Base-by-base conservation (phyloP, 2,888 invertebrate species). In the Imbricaverruca yamaguchii region DNA sequence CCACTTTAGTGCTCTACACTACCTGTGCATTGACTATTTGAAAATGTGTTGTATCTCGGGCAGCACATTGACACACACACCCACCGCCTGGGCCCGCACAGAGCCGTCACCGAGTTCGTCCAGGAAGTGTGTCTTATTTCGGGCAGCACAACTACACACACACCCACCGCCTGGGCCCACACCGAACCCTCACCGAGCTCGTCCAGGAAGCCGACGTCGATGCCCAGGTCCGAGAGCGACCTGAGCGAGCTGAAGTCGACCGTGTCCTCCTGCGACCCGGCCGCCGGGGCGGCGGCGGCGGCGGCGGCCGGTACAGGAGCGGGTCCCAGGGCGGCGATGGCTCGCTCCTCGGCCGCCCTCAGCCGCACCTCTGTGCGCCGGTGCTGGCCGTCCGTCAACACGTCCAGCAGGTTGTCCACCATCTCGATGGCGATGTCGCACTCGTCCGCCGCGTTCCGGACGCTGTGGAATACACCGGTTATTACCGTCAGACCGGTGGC, bases 361-460 rank as follows among this genome's bases (percentile, higher is more conserved):
- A 39, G 56, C 13, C n/a, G n/a, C 23, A n/a, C n/a, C 78, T 93
- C 93, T 81, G 93, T 92, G 87, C 92, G 92, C 81, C 91, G 90
- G 86, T 96, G 95, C 86, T 95, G 94, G 0, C 94, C 94, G 83
- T 92, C 91, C 0, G 95, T 96, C 79, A 96, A 88, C 18, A 93
- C 90, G 86, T 96, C 94, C 83, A 96, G 88, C 67, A 96, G 87
- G 84, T 93, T 92, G 85, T 94, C 95, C 2, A 95, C 95, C 89
- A 93, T 90, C 83, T 90, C 90, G 81, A 93, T 89, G 0, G 91
- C 91, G 86, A 93, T 93, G 85, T 93, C 93, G 83, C 93, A 93
- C 85, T 93, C 93, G 86, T 92, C 92, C 13, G 94, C 93, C 88
- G 94, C 95, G 84, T 91, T 91, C 82, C 92, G 87, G 83, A 95